Evolutionary conservation across 2,797 vertebrate species (phyloP).

Genomic region (Pampus argenteus): DNA sequence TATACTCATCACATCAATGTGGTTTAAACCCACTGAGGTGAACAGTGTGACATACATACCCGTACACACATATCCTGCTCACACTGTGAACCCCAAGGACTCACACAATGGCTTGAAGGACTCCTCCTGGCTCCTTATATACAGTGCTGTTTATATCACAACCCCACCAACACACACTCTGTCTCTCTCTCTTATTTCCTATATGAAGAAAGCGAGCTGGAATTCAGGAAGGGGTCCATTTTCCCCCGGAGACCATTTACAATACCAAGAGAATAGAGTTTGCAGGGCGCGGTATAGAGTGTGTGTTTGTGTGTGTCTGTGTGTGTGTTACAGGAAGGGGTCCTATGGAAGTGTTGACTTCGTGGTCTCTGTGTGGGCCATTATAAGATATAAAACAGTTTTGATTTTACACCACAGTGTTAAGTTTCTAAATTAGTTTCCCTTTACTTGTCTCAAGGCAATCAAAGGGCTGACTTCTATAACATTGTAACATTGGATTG

Average conservation of each 20-base stretch:
- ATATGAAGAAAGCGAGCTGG: constrained; percentile 69
- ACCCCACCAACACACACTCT: constrained; percentile 24
- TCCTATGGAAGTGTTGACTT: constrained; percentile 24
- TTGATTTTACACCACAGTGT: not conserved
- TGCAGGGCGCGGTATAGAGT: constrained; percentile 32
- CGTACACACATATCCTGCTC: not conserved
- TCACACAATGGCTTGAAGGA: constrained; percentile 52
- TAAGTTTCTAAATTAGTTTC: not conserved
- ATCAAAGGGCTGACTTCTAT: too few relatives aligned
- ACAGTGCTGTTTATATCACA: constrained; percentile 72
- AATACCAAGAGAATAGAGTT: constrained; percentile 61
- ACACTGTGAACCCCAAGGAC: constrained; percentile 19
- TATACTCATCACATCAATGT: not conserved
- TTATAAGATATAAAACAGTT: too few relatives aligned
- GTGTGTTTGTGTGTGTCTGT: constrained; percentile 5
- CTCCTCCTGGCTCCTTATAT: constrained; percentile 61
- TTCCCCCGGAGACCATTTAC: constrained; percentile 50
- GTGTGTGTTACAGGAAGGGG: constrained; percentile 42
- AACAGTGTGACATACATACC: not conserved
- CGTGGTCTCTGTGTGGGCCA: not conserved
- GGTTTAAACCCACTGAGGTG: not conserved
- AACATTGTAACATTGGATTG: too few relatives aligned
- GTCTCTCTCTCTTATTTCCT: constrained; percentile 55
- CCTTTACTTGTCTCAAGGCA: not conserved
- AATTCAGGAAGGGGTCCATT: constrained; percentile 73